These are phyloP conservation scores for Ciconia boyciana DNA, from an alignment of 2,113 vertebrate species.

Conservation along the genomic window DNA sequence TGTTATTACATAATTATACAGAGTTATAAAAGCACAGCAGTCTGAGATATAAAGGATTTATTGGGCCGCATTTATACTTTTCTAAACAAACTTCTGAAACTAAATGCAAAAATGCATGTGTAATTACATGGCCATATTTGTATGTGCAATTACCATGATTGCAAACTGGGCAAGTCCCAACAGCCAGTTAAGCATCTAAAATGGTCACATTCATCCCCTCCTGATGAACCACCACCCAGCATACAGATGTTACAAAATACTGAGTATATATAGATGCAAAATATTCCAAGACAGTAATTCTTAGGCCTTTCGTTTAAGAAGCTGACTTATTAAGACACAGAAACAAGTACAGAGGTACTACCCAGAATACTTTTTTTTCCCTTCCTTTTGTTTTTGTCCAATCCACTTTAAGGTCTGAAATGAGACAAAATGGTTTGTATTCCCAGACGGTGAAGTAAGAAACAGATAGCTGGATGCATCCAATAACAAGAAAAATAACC, in stretches of 20 bases:
- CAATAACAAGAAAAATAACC: conserved; percentile 38
- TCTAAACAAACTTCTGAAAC: conserved; percentile 22
- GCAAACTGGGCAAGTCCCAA: conserved; percentile 38
- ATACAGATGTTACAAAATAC: background rate
- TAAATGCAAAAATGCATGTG: conserved; percentile 33
- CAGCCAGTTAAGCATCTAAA: conserved; percentile 39
- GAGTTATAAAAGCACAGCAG: conserved; percentile 4
- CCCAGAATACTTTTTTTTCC: background rate
- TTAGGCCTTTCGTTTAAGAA: background rate
- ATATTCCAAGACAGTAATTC: background rate
- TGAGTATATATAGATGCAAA: background rate
- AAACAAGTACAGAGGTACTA: background rate
- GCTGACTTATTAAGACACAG: background rate
- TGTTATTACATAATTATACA: conserved; percentile 3
- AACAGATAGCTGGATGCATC: conserved; percentile 39
- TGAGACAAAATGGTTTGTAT: conserved; percentile 45
- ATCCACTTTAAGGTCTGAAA: conserved; percentile 36
- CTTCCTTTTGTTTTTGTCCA: background rate
- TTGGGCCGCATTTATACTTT: background rate
- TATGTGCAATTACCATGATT: conserved; percentile 49
- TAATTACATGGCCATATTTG: conserved; percentile 27
- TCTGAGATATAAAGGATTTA: conserved; percentile 25
- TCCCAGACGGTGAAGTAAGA: conserved; percentile 55
- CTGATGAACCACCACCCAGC: conserved; percentile 16
- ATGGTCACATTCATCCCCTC: conserved; percentile 13